Base-by-base conservation (phyloP, 2,888 invertebrate species). In the Boloria selene region DNA sequence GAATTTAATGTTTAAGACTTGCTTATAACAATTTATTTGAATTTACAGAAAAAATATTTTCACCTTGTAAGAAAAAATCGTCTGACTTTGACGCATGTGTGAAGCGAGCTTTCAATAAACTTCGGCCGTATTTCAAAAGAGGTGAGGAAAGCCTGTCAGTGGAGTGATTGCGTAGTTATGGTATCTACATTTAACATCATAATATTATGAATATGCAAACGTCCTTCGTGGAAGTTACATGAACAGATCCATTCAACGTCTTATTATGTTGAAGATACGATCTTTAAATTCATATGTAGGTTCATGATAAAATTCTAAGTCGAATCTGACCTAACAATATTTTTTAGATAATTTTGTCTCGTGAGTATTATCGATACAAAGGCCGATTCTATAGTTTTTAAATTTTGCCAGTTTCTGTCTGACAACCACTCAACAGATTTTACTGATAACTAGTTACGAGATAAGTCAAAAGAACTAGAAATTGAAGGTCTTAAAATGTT, bases 11-110 rank as follows among this genome's bases (percentile, higher is more conserved):
- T 31, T 31, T 7, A 31, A 38, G 31, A 38, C 10, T 10, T 38
- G 7, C 3, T 31, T 38, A 10, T 38, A 38, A 38, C 10, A 38
- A 10, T 38, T 38, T 38, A 2, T 10, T 0, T 45, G 4, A 31
- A 31, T 71, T 65, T 70, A 64, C 87, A 91, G 92, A 84, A 77
- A 84, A 78, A 77, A 87, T 94, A 76, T 86, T 94, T 69, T 85
- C 93, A 58, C 85, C 94, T 47, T 97, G 97, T 80, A 93, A 93
- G 68, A 93, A 91, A 70, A 90, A 88, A 3, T 93, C 93, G 14
- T 80, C 94, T 5, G 93, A 94, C 22, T 96, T 96, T 79, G 96
- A 97, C 74, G 90, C 88, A 6, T 97, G 97, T 80, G 90, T 97
- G 72, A 94, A 95, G 77, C 93, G 95, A 76, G 95, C 94, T 10